These are phyloP conservation scores for Trachelus stipa DNA, from an alignment of 2,888 invertebrate species.

Conservation along the genomic window DNA sequence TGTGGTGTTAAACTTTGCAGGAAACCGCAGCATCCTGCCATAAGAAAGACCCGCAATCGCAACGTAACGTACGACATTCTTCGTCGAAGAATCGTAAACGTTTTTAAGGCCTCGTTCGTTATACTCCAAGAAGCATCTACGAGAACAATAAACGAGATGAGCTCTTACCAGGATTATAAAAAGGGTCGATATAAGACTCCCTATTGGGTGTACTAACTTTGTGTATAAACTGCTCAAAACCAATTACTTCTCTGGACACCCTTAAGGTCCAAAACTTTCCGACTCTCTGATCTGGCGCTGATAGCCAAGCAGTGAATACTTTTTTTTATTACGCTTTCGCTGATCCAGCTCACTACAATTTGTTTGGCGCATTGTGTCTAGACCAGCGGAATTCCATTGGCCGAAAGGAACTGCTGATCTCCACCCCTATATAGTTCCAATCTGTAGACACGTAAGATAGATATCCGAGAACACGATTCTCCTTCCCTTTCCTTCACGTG, in stretches of 20 bases:
- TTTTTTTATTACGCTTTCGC: conserved; percentile 12
- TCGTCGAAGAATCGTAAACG: neutral
- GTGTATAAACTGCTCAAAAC: neutral
- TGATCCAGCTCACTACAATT: conserved; percentile 29
- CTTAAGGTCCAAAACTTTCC: neutral
- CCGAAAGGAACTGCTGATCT: neutral
- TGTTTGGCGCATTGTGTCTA: conserved; percentile 27
- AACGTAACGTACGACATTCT: neutral
- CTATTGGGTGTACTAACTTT: neutral
- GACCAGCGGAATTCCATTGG: neutral
- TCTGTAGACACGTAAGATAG: neutral
- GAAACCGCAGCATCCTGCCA: neutral
- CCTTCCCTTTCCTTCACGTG: too few species aligned
- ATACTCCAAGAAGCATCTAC: neutral
- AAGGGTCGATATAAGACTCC: neutral
- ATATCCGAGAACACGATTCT: too few species aligned
- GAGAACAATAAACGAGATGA: neutral
- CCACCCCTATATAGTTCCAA: neutral
- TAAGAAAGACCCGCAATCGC: neutral
- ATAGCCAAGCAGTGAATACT: neutral
- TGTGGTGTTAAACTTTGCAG: neutral
- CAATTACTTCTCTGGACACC: conserved; percentile 1
- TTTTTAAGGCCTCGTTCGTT: neutral
- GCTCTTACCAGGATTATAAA: neutral
- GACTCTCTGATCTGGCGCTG: neutral